Evolutionary conservation across 2,888 invertebrate genomes (phyloP).

Genomic region (Lottia scabra): DNA sequence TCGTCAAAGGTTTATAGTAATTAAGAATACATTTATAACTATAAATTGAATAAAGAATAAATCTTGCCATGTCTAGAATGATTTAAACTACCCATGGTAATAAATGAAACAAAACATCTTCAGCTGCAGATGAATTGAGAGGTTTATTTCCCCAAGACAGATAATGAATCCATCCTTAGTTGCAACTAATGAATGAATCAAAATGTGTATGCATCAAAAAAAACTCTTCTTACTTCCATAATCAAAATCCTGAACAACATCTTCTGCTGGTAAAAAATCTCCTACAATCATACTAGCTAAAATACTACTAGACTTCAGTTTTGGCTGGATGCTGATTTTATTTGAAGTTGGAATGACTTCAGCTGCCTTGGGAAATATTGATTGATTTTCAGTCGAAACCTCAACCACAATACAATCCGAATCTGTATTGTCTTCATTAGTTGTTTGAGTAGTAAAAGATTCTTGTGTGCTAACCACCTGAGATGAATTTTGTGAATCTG

Average conservation of each 20-base stretch:
- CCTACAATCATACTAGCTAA: background rate
- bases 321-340: background rate
- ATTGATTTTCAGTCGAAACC: background rate
- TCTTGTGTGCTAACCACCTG: background rate
- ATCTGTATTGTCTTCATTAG: background rate
- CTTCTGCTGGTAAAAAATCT: background rate
- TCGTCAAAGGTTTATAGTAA: too few relatives aligned
- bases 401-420: background rate
- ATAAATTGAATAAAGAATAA: too few relatives aligned
- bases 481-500: background rate
- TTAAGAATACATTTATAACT: too few relatives aligned
- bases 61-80: too few relatives aligned
- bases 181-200: too few relatives aligned
- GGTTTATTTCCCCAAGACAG: too few relatives aligned
- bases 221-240: background rate
- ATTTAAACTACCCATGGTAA: too few relatives aligned
- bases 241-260: background rate
- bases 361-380: slow-evolving; percentile 10
- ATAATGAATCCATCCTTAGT: too few relatives aligned
- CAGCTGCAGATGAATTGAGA: too few relatives aligned
- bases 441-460: background rate
- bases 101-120: too few relatives aligned
- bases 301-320: slow-evolving; percentile 1
- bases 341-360: background rate
- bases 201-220: too few relatives aligned